These are phyloP conservation scores for Anguilla rostrata DNA, from an alignment of 2,113 vertebrate species.

Conservation along the genomic window DNA sequence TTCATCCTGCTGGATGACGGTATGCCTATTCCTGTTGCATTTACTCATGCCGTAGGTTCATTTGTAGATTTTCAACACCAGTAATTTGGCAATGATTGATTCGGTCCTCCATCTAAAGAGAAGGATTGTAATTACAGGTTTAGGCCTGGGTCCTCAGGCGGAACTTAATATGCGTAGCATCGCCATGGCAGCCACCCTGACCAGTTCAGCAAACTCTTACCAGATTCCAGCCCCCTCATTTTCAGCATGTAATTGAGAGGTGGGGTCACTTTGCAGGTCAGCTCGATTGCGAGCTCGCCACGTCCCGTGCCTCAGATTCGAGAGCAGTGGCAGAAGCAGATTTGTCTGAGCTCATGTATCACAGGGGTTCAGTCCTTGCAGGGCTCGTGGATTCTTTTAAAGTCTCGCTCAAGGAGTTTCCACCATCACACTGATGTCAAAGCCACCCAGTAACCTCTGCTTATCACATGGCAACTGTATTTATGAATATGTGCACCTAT, in stretches of 20 bases:
- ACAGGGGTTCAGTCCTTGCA: too few relatives aligned
- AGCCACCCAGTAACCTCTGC: too few relatives aligned
- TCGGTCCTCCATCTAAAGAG: background rate
- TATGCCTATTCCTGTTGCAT: background rate
- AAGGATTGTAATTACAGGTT: slow-evolving; percentile 1
- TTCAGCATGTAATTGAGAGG: background rate
- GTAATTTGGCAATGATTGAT: background rate
- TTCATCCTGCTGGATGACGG: background rate
- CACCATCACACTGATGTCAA: too few relatives aligned
- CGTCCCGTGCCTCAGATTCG: too few relatives aligned
- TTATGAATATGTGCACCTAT: too few relatives aligned
- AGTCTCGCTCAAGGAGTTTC: too few relatives aligned
- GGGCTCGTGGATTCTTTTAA: too few relatives aligned
- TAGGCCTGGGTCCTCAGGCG: background rate
- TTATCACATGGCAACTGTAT: too few relatives aligned
- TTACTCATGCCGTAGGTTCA: background rate
- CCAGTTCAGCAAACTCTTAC: background rate
- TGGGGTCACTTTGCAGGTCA: background rate
- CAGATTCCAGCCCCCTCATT: background rate
- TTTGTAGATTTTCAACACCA: background rate
- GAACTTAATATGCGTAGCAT: background rate
- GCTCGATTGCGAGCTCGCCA: too few relatives aligned
- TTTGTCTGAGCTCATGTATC: background rate
- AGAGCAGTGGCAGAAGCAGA: background rate
- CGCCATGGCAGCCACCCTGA: background rate